Evolutionary conservation across 2,113 vertebrate species (phyloP).

Genomic region (Oncorhynchus keta): DNA sequence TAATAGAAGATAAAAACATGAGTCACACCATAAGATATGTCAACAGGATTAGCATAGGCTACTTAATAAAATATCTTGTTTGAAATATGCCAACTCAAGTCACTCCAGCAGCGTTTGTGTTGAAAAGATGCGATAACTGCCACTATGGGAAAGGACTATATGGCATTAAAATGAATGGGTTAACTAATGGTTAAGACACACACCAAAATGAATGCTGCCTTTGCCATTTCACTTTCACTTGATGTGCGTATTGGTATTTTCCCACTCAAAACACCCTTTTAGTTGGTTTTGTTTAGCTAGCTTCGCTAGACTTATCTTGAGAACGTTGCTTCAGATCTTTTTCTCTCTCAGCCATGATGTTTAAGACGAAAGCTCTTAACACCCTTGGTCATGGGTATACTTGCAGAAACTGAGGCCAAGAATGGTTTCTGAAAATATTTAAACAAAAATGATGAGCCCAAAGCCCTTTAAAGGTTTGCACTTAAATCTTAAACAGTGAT

Average conservation of each 20-base stretch:
- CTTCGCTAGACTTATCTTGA: background rate
- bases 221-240: slow-evolving; percentile 48
- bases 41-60: background rate
- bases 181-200: background rate
- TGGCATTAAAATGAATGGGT: background rate
- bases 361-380: slow-evolving; percentile 30
- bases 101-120: background rate
- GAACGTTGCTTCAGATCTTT: slow-evolving; percentile 19
- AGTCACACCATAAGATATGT: background rate
- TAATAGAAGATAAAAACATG: background rate
- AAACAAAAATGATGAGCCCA: slow-evolving; percentile 21
- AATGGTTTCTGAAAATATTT: slow-evolving; percentile 31
- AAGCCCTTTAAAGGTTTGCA: slow-evolving; percentile 5
- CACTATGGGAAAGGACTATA: background rate
- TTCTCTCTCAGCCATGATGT: slow-evolving; percentile 20
- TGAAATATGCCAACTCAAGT: background rate
- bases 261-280: slow-evolving; percentile 30
- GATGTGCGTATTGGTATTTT: slow-evolving; percentile 33
- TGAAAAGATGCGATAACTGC: background rate
- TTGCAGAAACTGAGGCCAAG: slow-evolving; percentile 33
- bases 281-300: slow-evolving; percentile 31
- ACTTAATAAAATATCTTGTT: background rate
- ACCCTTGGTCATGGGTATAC: slow-evolving; percentile 24
- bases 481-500: background rate
- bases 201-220: background rate